Base-by-base conservation (phyloP, 2,888 invertebrate genomes). In the Andricus curvator region DNA sequence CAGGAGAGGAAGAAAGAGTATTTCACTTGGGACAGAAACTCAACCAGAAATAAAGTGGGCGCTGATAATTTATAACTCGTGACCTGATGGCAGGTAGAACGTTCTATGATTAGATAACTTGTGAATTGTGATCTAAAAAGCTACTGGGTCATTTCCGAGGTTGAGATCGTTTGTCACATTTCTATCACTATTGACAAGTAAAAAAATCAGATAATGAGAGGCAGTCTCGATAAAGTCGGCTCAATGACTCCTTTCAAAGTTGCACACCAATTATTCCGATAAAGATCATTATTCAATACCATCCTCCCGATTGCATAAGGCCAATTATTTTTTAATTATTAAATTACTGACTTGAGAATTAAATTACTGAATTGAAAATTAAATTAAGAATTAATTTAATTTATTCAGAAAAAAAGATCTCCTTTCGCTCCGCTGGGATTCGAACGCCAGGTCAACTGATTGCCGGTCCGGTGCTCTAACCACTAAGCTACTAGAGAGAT, bases 21-120 rank as follows among this genome's bases (percentile, higher is more conserved):
- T 5, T 51, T 51, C 20, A 51, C 51, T 20, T 13, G 4, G 3
- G 22, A 60, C 11, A 11, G 22, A 60, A 60, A 4, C 22, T 60
- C 22, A 62, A 62, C 60, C 13, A 62, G 22, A 22, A 62, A 62
- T 62, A 62, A 62, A n/a, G 11, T 62, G n/a, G 22, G 3, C 60
- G 22, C 25, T 25, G 13, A 62, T 62, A 62, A 62, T 62, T 62
- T 62, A 62, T 25, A 62, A 62, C 22, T 62, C 22, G 22, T 11
- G 60, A 62, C 60, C 60, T 62, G 60, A 62, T 62, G 60, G n/a
- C 60, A 62, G 60, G 60, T 62, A 62, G 60, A 13, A 22, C 22
- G 22, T 62, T 62, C 60, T 62, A 22, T 22, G 60, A 62, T 62
- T 62, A 62, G 60, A 22, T 62, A 62, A 62, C 60, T 62, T 22